Percentiles rank a stretch among this genome's conserved stretches.
These are phyloP conservation scores for Macroramphosus scolopax DNA, from an alignment of 2,797 vertebrate genomes.

Conservation along the genomic window DNA sequence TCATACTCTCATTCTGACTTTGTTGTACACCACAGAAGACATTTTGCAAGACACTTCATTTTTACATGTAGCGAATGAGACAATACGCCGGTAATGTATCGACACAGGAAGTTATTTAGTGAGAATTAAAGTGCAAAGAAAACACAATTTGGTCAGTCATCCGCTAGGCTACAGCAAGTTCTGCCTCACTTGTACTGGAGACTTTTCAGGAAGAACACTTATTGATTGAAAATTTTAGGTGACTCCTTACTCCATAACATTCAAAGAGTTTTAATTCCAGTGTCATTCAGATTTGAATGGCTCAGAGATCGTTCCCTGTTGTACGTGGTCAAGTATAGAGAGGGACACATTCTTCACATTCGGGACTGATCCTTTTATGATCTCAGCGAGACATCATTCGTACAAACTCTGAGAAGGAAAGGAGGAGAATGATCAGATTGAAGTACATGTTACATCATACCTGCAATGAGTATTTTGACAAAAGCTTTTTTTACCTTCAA, in stretches of 20 bases:
- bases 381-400: conserved; percentile 96
- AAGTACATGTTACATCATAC: too few relatives aligned
- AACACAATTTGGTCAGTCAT: conserved; percentile 63
- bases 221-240: conserved; percentile 56
- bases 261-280: conserved; percentile 71
- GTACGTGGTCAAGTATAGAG: conserved; percentile 40
- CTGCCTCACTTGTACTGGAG: conserved; percentile 58
- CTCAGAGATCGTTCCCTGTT: conserved; percentile 65
- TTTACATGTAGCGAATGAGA: conserved; percentile 43
- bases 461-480: not conserved
- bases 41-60: conserved; percentile 37
- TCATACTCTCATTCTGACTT: conserved; percentile 19
- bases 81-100: conserved; percentile 40
- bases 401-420: conserved; percentile 85
- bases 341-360: conserved; percentile 63
- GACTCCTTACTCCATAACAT: conserved; percentile 53
- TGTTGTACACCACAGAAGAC: conserved; percentile 36
- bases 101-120: conserved; percentile 56
- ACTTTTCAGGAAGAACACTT: conserved; percentile 69
- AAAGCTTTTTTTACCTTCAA: conserved; percentile 86
- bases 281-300: conserved; percentile 65
- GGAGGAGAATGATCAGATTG: conserved; percentile 4
- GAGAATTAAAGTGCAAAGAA: conserved; percentile 70
- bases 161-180: conserved; percentile 70
- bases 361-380: conserved; percentile 31